A percentile compares a stretch with the other conserved stretches of the same genome.
Evolutionary conservation across 1,140 invertebrate species (phyloP).

Genomic region (Solenopsis invicta): DNA sequence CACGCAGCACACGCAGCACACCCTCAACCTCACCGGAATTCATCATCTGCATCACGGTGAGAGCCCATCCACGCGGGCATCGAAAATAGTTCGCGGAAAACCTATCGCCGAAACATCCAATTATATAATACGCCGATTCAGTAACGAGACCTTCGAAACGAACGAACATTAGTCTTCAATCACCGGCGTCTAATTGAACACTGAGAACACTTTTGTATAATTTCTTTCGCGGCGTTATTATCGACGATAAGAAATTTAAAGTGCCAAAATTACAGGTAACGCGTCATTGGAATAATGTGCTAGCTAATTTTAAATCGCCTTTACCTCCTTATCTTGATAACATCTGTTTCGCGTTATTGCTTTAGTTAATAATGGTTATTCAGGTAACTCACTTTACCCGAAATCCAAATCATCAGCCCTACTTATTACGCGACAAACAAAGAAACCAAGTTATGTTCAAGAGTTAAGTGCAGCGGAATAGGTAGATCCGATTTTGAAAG

Average conservation of each 20-base stretch:
- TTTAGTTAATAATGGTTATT: background rate
- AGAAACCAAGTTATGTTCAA: background rate
- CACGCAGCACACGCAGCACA: constrained; percentile 83
- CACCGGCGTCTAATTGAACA: background rate
- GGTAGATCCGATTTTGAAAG: background rate
- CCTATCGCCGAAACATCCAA: background rate
- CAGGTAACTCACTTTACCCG: constrained; percentile 8
- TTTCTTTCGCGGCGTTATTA: background rate
- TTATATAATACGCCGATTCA: background rate
- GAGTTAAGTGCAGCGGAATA: background rate
- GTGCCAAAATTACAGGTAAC: background rate
- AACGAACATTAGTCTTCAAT: background rate
- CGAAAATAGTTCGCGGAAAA: background rate
- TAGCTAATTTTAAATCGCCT: background rate
- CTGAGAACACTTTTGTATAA: background rate
- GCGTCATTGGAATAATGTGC: background rate
- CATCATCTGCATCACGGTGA: constrained; percentile 86
- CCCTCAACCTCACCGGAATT: constrained; percentile 84
- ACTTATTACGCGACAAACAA: background rate
- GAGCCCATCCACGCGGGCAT: background rate
- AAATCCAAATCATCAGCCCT: background rate
- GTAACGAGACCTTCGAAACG: background rate
- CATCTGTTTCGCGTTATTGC: background rate
- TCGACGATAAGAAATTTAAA: background rate
- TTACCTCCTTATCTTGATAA: background rate